Base-by-base conservation (phyloP, 2,888 invertebrate genomes). In the Bellardia pandia region DNA sequence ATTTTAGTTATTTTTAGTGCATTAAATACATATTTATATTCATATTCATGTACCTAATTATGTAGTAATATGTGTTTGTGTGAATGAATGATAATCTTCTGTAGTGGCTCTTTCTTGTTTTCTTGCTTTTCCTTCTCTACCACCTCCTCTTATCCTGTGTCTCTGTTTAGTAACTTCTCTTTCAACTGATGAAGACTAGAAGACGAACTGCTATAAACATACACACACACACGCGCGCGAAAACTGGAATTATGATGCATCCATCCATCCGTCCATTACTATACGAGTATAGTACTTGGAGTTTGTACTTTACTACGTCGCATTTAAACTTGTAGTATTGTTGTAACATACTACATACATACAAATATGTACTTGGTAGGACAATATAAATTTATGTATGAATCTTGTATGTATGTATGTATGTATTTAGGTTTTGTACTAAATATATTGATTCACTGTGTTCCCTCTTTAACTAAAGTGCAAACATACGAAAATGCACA, bases 221-320 rank as follows among this genome's bases (percentile, higher is more conserved):
- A 83, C 75, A 79, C 66, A 37, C 37, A 37, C 37, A 33, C 33
- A 33, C 33, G 11, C 79, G 80, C 72, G 77, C 66, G 37, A 86
- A 86, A 85, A 87, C 85, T 87, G 87, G 87, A 87, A 85, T 85
- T 85, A 87, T 85, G 81, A 77, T 77, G 85, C 77, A 78, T 78
- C 56, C 69, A 74, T 51, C 71, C 69, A 81, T 71, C 60, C 56
- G 62, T 37, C 37, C 16, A 23, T 23, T 23, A 23, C 23, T 23
- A 23, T 23, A 23, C 23, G 23, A 23, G 9, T 64, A 23, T n/a
- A 40, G 48, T 72, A 77, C 66, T 81, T 86, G 79, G 81, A 82
- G 66, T 77, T 86, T 86, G 77, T 77, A 79, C 74, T 79, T 62
- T 79, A 69, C 68, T 69, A 74, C 60, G 53, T 56, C 11, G 45